Evolutionary conservation across 2,888 invertebrate genomes (phyloP).

Genomic region (Drosophila mulleri): DNA sequence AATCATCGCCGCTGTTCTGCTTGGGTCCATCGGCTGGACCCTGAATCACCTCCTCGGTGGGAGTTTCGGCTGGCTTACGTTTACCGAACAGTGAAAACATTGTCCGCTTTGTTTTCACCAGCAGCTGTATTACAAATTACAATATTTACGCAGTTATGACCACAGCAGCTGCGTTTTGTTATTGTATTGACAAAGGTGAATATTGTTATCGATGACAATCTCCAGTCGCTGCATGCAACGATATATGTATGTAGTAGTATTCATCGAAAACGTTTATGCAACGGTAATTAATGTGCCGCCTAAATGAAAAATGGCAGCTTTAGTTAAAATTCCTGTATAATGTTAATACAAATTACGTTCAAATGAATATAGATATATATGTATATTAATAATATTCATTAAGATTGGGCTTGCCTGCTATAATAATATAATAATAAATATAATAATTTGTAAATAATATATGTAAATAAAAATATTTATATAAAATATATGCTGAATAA

Average conservation of each 20-base stretch:
- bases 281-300: constrained; percentile 1
- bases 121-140: background rate
- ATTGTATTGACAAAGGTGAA: constrained; percentile 9
- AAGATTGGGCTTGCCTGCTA: background rate
- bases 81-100: constrained; percentile 83
- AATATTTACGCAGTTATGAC: constrained; percentile 39
- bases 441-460: background rate
- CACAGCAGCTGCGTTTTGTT: constrained; percentile 24
- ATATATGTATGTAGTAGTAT: no score
- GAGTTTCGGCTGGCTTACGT: constrained; percentile 74
- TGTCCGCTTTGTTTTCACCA: background rate
- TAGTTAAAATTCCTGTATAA: background rate
- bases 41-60: constrained; percentile 69
- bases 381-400: background rate
- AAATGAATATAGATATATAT: background rate
- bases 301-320: background rate
- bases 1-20: constrained; percentile 76
- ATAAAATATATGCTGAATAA: background rate
- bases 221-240: background rate
- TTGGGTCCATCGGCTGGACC: constrained; percentile 54
- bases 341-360: background rate
- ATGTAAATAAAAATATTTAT: background rate
- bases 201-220: constrained; percentile 7
- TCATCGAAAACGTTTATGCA: background rate
- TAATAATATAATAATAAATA: no score